Evolutionary conservation across 2,888 invertebrate species (phyloP), one percentile per base, ranked within the genome.

Genomic region (Polydrusus tereticollis): DNA sequence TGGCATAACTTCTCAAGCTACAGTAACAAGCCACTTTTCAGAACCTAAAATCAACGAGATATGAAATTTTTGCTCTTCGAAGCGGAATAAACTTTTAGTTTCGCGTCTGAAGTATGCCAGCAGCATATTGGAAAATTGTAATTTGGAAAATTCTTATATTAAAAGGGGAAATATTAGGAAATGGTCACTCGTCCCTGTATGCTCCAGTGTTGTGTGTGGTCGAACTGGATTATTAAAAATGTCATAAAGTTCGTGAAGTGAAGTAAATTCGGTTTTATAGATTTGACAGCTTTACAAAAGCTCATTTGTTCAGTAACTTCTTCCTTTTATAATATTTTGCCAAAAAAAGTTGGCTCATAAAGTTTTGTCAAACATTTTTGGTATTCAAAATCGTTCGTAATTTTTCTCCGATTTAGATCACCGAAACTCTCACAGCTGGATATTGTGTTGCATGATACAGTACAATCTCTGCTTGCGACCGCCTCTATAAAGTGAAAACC

Each of bases 41-140:
- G 79, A 79, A 80, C 80, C 78, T 79, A 81, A 81, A 83, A 83
- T 82, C 83, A 82, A 82, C 83, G 81, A 81, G 81, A 82, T 83
- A 83, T 83, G 83, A 83, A 83, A 83, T 83, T 83, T 83, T 83
- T 82, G 83, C 78, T 78, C 82, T 77, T 74, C 78, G 81, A 81
- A 55, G 58, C 18, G 73, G 73, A 73, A 73, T 65, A 65, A 73
- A 69, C 59, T 65, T n/a, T 64, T 69, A 73, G 68, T 69, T 73
- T 65, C 43, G 7, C 36, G 21, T 52, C 59, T 52, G 59, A 45
- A 66, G 66, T 66, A 66, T 59, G 59, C 52, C 58, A 47, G 43
- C 38, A 50, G 68, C 59, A 65, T 59, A 73, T 69, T 65, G 69
- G 64, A 62, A 73, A 73, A 64, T 68, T 64, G 63, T 64, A 64